Conservation (phyloP, 1,140 invertebrate species). For the Episyrphus balteatus region DNA sequence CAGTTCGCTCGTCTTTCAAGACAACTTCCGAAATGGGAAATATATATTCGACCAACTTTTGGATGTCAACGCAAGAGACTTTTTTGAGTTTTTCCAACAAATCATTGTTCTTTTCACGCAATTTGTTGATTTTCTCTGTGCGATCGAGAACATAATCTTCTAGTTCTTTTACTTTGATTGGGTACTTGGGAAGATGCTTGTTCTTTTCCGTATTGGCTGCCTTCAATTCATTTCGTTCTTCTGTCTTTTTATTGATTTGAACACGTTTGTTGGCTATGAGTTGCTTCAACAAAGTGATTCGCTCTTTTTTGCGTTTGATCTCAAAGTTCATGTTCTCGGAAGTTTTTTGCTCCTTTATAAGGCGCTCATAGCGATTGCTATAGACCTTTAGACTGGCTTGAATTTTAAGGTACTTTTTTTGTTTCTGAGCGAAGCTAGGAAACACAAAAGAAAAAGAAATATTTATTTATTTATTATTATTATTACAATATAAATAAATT, state of each 20-base stretch:
- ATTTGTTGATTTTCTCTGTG: constrained; percentile 40
- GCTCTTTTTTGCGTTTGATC: constrained; percentile 47
- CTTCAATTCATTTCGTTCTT: constrained; percentile 40
- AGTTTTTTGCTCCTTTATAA: constrained; percentile 43
- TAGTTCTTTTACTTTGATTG: constrained; percentile 47
- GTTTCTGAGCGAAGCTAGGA: constrained; percentile 49
- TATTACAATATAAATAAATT: background rate
- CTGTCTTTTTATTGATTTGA: constrained; percentile 39
- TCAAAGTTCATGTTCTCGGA: constrained; percentile 48
- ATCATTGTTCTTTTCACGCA: constrained; percentile 39
- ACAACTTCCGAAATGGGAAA: constrained; percentile 49
- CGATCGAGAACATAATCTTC: constrained; percentile 44
- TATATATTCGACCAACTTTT: constrained; percentile 57
- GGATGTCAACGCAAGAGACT: constrained; percentile 44
- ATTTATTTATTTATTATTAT: background rate
- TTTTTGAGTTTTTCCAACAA: constrained; percentile 48
- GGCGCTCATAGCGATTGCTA: constrained; percentile 42
- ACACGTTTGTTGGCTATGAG: constrained; percentile 46
- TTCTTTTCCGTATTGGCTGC: constrained; percentile 43
- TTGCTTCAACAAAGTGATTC: constrained; percentile 44
- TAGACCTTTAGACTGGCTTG: constrained; percentile 41
- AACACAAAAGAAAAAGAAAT: constrained; percentile 6
- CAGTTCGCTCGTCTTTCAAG: constrained; percentile 19
- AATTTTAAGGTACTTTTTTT: constrained; percentile 43
- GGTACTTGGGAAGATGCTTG: constrained; percentile 46